These are phyloP conservation scores for Philopotamus ludificatus DNA, from an alignment of 1,140 invertebrate species.

Conservation along the genomic window DNA sequence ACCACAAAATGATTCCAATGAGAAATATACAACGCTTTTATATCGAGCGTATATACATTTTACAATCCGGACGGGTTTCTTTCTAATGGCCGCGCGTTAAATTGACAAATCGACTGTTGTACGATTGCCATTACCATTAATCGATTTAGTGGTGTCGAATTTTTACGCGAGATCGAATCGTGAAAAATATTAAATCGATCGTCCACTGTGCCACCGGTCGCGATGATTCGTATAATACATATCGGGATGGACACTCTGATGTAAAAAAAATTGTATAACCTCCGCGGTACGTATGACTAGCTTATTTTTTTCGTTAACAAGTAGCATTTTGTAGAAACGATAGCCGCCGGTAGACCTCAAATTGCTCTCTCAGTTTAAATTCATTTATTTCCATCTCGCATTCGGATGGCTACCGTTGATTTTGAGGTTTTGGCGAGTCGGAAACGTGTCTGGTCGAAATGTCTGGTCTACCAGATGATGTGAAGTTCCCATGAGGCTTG, in stretches of 20 bases:
- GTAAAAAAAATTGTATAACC: no score
- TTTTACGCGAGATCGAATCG: no score
- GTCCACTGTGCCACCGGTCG: no score
- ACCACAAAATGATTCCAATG: constrained; percentile 15
- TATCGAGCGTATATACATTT: constrained; percentile 7
- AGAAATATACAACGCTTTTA: constrained; percentile 15
- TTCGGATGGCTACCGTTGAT: neutral
- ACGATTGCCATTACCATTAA: constrained; percentile 16
- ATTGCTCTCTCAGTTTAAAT: no score
- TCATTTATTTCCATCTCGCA: neutral
- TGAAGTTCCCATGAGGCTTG: neutral
- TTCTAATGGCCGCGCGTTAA: neutral
- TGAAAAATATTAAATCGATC: no score
- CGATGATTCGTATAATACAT: no score
- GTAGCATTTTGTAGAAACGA: no score
- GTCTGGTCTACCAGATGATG: neutral
- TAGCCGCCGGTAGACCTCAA: no score
- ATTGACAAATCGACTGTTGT: constrained; percentile 17
- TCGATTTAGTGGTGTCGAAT: no score
- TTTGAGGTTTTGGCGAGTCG: neutral
- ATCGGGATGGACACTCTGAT: no score
- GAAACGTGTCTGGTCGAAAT: neutral
- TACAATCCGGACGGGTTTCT: neutral
- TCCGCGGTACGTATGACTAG: no score
- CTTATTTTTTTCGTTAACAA: no score